Percentiles rank a stretch among this genome's conserved stretches.
phyloP scores from a whole-genome alignment of 2,797 vertebrate genomes.

The Iguana delicatissima region DNA sequence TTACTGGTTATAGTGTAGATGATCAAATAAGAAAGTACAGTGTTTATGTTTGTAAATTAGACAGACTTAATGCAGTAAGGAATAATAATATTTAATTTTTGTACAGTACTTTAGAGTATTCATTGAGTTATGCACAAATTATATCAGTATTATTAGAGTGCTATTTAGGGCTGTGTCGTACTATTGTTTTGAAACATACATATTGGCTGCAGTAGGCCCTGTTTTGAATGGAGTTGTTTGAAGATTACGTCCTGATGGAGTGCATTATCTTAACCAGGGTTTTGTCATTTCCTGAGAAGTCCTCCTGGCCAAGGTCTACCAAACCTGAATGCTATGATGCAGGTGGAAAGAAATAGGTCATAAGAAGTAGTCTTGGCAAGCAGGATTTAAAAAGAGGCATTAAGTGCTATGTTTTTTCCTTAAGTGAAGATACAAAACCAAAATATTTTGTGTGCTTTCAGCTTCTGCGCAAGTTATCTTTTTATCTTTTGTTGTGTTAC shows the following conservation, averaged over 20 bases:
- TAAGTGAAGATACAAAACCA: neutral
- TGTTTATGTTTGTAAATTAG: neutral
- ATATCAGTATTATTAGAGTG: neutral
- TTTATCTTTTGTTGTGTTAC: neutral
- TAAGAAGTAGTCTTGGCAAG: fast-evolving
- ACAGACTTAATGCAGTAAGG: neutral
- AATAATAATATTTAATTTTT: slow-evolving; percentile 19
- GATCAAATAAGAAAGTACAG: fast-evolving
- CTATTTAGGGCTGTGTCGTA: neutral
- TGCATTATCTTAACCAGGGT: neutral
- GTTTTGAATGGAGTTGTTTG: neutral
- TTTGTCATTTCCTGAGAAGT: neutral
- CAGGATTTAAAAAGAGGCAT: neutral
- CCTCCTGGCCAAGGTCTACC: slow-evolving; percentile 30
- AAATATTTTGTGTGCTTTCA: neutral
- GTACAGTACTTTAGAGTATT: neutral
- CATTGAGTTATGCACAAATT: neutral
- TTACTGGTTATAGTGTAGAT: neutral
- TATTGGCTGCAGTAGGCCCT: neutral
- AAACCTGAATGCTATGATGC: slow-evolving; percentile 17
- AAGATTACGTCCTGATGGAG: neutral
- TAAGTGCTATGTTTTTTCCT: neutral
- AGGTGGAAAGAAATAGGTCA: neutral
- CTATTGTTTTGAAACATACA: slow-evolving; percentile 2
- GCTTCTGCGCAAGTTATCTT: neutral